Conservation (phyloP, 37 sponge, comb jelly and placozoan species). For the Crambe crambe region DNA sequence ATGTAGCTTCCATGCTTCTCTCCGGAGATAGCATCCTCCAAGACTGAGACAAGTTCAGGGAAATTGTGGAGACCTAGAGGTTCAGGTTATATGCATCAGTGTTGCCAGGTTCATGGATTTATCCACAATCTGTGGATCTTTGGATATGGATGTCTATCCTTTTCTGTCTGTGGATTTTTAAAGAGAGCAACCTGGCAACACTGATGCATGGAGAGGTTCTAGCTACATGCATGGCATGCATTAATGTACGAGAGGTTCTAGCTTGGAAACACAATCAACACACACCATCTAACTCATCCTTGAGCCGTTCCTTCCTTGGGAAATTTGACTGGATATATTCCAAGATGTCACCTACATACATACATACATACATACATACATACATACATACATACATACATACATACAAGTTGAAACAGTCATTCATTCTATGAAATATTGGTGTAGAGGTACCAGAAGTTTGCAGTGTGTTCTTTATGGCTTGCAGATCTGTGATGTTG, state of each 20-base stretch:
- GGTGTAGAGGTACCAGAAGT: constrained; percentile 46
- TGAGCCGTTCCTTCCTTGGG: not conserved
- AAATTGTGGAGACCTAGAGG: constrained; percentile 33
- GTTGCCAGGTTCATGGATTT: no score
- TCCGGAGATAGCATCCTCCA: constrained; percentile 37
- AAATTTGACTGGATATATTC: constrained; percentile 20
- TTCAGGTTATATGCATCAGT: no score
- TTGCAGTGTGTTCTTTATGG: constrained; percentile 39
- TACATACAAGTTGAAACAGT: no score
- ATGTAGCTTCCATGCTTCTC: constrained; percentile 35
- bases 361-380: not conserved
- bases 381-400: not conserved
- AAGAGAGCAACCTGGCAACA: no score
- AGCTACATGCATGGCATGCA: no score
- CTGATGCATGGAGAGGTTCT: no score
- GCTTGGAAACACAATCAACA: not conserved
- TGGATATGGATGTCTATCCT: no score
- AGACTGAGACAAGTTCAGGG: constrained; percentile 33
- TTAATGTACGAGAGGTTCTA: no score
- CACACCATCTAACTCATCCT: constrained; percentile 3
- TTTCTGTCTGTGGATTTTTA: no score
- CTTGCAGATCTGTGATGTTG: constrained; percentile 33
- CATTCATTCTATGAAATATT: no score
- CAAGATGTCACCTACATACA: constrained; percentile 20
- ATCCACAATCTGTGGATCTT: no score